Evolutionary conservation across 2,797 vertebrate genomes (phyloP), one percentile per base, ranked within the genome.

Genomic region (Leptatherina wallacei): DNA sequence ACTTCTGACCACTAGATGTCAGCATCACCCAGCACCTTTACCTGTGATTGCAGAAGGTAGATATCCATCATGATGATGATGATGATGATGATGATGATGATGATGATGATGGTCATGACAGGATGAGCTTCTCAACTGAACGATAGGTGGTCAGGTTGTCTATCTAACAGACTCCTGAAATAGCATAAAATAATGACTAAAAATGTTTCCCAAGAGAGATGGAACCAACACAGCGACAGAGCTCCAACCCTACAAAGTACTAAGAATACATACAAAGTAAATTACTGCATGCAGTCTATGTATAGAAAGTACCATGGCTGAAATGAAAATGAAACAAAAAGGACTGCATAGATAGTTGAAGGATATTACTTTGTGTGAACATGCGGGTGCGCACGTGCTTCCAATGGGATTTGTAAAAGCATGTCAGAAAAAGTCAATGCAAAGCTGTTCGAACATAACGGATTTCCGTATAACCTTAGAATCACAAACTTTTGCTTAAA

Each of bases 1-100:
- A 5, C 38, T 69, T 42, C 44, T 20, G 1, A 49, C 91, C 92
- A 93, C 91, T 89, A 92, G 92, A 89, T 92, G 92, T 89, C 92
- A 92, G 84, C 82, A 89, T 77, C 75, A 86, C 61, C 83, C 84
- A 88, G 32, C 74, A 71, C 32, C 89, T 66, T 69, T 69, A 77
- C 73, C 82, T 85, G 67, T 49, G 79, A 81, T 71, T 42, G 55
- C 13, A 2, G 13, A 44, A 30, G 44, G 61, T 20, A 20, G 65
- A 61, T 47, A 61, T 57, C 56, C 16, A 47, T 20, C 13, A 71
- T 47, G 29, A 63, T n/a, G 29, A 30, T 10, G 10, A 58, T 52
- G 24, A 63, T n/a, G 29, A 30, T 10, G 10, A 58, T 52, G 24
- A 52, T 52, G 13, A 30, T 10, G 10, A 58, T 52, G 24, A 63